Base-by-base conservation (phyloP, 2,797 vertebrate genomes). In the Antennarius maculatus region DNA sequence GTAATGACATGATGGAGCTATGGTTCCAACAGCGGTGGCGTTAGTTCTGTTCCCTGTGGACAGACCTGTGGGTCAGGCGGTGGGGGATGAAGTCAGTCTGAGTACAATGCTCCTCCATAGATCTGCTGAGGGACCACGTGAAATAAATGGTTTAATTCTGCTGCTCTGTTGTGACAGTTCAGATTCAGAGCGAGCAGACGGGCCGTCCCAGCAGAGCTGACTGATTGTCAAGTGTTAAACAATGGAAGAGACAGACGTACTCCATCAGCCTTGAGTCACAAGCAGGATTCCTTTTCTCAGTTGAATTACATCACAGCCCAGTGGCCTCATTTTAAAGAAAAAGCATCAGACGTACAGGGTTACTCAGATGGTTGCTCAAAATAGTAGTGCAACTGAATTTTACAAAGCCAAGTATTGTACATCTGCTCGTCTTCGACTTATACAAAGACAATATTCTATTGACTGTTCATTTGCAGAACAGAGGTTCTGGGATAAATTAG, bases 1-100 rank as follows among this genome's bases (percentile, higher is more conserved):
- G 23, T 23, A 23, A 23, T 1, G 23, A 23, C 23, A 23, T 23
- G 23, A 23, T 23, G 23, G 23, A 23, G 23, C 23, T 23, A 23
- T 23, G 23, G 23, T 23, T 1, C 23, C 23, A 23, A 23, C 23
- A 23, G 23, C 23, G 23, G 23, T 23, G 23, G 23, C 2, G 23
- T 23, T 23, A 23, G 23, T 23, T 34, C 45, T 39, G 52, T 50
- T 54, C 41, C 28, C 59, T 4, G 0, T 12, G 18, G 53, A 70
- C 46, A 13, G 71, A 57, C 66, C 63, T 51, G 61, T 54, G 23
- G 14, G 61, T 7, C 46, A 15, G 14, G 41, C 17, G 27, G 52
- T 31, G 42, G 41, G n/a, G 52, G 66, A 42, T 85, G 85, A 84
- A 61, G 79, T 86, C 84, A 34, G 75, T 61, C 65, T 59, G 66